These are phyloP conservation scores for Eulimnadia texana DNA, from an alignment of 1,140 invertebrate species.

Conservation along the genomic window DNA sequence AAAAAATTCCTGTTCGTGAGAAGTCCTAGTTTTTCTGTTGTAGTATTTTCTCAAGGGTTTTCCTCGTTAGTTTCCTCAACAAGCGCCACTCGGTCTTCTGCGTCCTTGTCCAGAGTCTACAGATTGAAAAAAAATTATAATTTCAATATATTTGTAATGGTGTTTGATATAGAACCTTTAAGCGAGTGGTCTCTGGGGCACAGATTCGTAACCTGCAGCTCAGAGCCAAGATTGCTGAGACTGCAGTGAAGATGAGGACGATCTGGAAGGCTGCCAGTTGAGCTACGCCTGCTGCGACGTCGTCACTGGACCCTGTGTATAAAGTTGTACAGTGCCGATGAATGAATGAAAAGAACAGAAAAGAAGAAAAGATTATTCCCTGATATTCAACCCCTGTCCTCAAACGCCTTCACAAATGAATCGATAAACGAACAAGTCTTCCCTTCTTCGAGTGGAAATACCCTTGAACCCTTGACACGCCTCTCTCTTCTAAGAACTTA, in stretches of 20 bases:
- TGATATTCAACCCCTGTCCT: no score
- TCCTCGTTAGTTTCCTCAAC: neutral
- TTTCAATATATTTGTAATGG: no score
- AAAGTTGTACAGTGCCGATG: no score
- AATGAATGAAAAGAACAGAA: no score
- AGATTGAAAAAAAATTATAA: neutral
- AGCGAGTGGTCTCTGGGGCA: neutral
- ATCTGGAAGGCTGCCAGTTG: slow-evolving; percentile 9
- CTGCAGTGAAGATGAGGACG: slow-evolving; percentile 8
- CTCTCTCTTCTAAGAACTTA: no score
- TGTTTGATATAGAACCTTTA: neutral
- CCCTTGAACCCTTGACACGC: no score
- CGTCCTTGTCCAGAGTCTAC: neutral
- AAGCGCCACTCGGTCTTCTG: neutral
- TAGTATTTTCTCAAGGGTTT: neutral
- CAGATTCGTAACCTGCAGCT: slow-evolving; percentile 6
- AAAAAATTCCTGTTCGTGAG: no score
- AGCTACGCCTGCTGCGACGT: slow-evolving; percentile 4
- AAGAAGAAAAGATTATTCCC: no score
- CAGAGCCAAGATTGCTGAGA: slow-evolving; percentile 5
- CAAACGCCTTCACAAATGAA: no score
- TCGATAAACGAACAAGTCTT: no score
- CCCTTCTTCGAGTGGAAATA: no score
- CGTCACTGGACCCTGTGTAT: neutral
- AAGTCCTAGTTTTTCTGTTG: no score